phyloP scores from a whole-genome alignment of 2,888 invertebrate species.

The Biston betularia region DNA sequence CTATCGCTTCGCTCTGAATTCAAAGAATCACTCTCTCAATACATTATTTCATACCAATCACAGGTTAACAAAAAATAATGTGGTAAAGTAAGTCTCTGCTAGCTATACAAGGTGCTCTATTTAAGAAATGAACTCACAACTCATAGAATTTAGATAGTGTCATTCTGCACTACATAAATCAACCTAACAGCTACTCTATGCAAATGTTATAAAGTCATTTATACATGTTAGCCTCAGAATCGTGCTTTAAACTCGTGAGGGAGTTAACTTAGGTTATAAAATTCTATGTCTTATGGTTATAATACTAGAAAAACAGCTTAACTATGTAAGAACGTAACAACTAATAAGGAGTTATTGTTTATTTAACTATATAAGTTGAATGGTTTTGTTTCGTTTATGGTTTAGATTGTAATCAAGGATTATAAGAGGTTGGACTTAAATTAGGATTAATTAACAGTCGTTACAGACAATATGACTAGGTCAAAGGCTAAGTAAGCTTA shows the following conservation, averaged over 20 bases:
- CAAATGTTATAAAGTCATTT: constrained; percentile 40
- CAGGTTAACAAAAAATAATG: too few species aligned
- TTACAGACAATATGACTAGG: too few species aligned
- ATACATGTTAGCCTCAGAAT: constrained; percentile 42
- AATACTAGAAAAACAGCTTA: constrained; percentile 17
- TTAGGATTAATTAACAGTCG: background rate
- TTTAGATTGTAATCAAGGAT: constrained; percentile 4
- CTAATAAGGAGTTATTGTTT: constrained; percentile 5
- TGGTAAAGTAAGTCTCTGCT: too few species aligned
- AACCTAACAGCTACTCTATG: constrained; percentile 23
- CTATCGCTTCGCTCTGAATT: too few species aligned
- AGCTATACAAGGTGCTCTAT: background rate
- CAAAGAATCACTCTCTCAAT: too few species aligned
- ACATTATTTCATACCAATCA: too few species aligned
- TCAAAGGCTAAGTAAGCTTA: too few species aligned
- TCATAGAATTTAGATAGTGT: constrained; percentile 4
- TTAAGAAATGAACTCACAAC: background rate
- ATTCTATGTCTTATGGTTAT: constrained; percentile 27
- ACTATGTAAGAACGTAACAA: constrained; percentile 1
- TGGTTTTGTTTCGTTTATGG: background rate
- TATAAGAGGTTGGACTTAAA: background rate
- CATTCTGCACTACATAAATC: constrained; percentile 19
- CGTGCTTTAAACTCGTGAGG: constrained; percentile 41
- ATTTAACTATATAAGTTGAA: background rate
- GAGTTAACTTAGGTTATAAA: constrained; percentile 30